These are phyloP conservation scores for Neoascia interrupta DNA, from an alignment of 2,888 invertebrate species.

Conservation along the genomic window DNA sequence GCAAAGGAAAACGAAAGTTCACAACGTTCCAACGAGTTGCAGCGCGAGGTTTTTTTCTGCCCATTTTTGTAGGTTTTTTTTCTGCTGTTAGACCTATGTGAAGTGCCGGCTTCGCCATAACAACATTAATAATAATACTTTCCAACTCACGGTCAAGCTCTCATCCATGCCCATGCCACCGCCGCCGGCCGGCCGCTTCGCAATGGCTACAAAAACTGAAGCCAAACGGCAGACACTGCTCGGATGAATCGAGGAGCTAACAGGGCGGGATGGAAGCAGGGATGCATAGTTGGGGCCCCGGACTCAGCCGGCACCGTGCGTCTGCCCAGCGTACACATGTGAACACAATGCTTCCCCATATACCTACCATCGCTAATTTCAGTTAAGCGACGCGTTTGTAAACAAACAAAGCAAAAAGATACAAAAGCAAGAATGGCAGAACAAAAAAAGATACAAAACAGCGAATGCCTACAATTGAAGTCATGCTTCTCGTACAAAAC, in stretches of 20 bases:
- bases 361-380: conserved; percentile 45
- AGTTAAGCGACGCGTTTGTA: conserved; percentile 55
- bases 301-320: conserved; percentile 10
- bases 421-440: conserved; percentile 26
- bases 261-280: conserved; percentile 18
- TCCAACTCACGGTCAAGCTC: conserved; percentile 64
- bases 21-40: conserved; percentile 38
- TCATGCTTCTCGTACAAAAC: background rate
- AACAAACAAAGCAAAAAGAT: conserved; percentile 49
- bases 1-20: conserved; percentile 68
- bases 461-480: background rate
- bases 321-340: too few species aligned
- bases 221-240: conserved; percentile 30
- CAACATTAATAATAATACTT: conserved; percentile 51
- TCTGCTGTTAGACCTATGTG: conserved; percentile 35
- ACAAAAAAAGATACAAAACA: conserved; percentile 2
- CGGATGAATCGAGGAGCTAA: conserved; percentile 37
- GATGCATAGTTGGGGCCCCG: conserved; percentile 12
- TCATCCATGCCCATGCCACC: conserved; percentile 46
- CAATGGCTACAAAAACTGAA: background rate
- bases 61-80: background rate
- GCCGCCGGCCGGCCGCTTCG: background rate
- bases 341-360: conserved; percentile 10
- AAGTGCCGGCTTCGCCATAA: conserved; percentile 59
- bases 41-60: background rate